Evolutionary conservation across 2,797 vertebrate genomes (phyloP).

Genomic region (Cryptoblepharus egeriae): DNA sequence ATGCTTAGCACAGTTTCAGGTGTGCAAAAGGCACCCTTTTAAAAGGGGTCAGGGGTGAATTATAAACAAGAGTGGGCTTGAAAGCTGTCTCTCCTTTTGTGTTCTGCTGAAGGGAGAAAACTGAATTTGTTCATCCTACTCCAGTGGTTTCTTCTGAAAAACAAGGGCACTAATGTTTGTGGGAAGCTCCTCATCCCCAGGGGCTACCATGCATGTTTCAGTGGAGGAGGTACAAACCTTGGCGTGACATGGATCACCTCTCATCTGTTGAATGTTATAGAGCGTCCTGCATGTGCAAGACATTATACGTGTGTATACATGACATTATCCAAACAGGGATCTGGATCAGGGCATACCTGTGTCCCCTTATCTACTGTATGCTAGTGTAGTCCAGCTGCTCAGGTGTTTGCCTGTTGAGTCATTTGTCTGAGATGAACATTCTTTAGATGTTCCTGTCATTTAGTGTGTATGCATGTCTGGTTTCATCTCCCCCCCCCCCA

Average conservation of each 20-base stretch:
- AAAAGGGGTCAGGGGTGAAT: slow-evolving; percentile 21
- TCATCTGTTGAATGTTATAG: not conserved
- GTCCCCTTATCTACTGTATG: not conserved
- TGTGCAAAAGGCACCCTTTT: not conserved
- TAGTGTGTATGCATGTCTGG: not conserved
- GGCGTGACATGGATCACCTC: not conserved
- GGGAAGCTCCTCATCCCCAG: not conserved
- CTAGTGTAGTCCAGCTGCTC: not conserved
- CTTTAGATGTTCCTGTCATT: not conserved
- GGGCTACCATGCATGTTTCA: not conserved
- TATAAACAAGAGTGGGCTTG: slow-evolving; percentile 18
- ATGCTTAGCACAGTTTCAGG: rapidly evolving
- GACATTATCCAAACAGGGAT: no score
- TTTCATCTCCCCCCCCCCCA: not conserved
- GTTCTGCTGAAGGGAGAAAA: slow-evolving; percentile 29
- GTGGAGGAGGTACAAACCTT: not conserved
- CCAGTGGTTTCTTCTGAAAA: not conserved
- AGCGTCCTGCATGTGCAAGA: no score
- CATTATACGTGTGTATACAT: no score
- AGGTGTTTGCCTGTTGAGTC: not conserved
- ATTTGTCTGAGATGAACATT: not conserved
- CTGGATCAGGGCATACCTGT: not conserved
- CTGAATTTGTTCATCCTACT: not conserved
- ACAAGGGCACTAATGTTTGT: not conserved
- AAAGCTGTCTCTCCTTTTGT: not conserved